Percentiles rank a stretch among this genome's conserved stretches.
Evolutionary conservation across 2,113 vertebrate species (phyloP).

Genomic region (Sturnira hondurensis): DNA sequence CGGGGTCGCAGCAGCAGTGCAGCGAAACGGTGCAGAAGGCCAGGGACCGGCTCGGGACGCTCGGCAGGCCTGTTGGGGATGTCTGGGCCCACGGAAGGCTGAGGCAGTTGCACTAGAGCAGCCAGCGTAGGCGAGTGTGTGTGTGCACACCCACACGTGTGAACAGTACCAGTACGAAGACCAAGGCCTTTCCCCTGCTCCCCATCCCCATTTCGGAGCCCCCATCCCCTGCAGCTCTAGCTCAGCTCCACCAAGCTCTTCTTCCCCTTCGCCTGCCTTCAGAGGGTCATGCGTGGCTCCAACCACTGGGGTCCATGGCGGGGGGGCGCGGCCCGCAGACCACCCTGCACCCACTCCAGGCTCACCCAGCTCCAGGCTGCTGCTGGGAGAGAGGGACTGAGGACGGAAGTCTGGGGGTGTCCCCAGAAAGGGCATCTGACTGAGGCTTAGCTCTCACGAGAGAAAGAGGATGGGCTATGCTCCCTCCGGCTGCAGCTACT

Average conservation of each 20-base stretch:
- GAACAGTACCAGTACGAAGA: not conserved
- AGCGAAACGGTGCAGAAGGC: not conserved
- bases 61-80: not conserved
- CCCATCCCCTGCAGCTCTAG: not conserved
- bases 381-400: not conserved
- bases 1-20: not conserved
- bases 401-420: not conserved
- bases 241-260: not conserved
- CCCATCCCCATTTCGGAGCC: not conserved
- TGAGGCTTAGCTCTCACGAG: not conserved
- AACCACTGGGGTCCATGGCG: not conserved
- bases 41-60: not conserved
- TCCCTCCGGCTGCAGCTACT: not conserved
- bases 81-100: not conserved
- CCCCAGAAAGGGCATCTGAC: not conserved
- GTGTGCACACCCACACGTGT: not conserved
- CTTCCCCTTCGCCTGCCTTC: not conserved
- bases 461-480: not conserved
- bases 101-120: not conserved
- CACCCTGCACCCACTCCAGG: not conserved
- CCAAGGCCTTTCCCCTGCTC: not conserved
- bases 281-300: not conserved
- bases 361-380: accelerated
- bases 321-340: not conserved
- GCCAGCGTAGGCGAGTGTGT: accelerated